Evolutionary conservation across 2,113 vertebrate genomes (phyloP), one percentile per base, ranked within the genome.

Genomic region (Dipodomys ordii): DNA sequence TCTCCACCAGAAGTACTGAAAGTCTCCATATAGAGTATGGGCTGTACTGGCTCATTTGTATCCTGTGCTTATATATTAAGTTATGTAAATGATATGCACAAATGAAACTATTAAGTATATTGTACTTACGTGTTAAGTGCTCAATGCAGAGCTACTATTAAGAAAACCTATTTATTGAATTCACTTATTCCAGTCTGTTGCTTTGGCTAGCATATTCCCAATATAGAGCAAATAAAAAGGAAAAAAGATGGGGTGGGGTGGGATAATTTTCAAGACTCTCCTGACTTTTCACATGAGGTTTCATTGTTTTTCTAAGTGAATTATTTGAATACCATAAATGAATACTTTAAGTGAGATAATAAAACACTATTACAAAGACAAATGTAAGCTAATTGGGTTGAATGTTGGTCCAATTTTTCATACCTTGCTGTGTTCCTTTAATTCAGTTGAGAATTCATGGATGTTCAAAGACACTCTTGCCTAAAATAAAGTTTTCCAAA

Each of bases 1-100:
- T 91, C 67, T 91, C 35, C 84, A 32, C 84, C 57, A 72, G 73
- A 91, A 25, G 46, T 73, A 88, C 64, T 83, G 49, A 49, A 49
- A 49, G 49, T 96, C 94, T 91, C 80, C 86, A 73, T 22, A 84
- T 77, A 92, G 53, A 95, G 80, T 27, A 6, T 86, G 39, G 72
- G 15, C 83, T 92, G 5, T 8, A 73, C 22, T 94, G 77, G 49
- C 62, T 83, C 44, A 79, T 93, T 95, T 93, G 60, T 25, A 83
- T 96, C 62, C 13, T 69, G 0, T 46, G 76, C 53, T 90, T 93
- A 57, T 88, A 88, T 82, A 77, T 80, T 90, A 94, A 95, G 91
- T 91, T n/a, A 88, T 68, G 39, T 32, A 83, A 68, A 62, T 30
- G 23, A 81, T 62, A 23, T 53, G 32, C 44, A 74, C 68, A 83